Evolutionary conservation across 1,140 invertebrate species (phyloP).

Genomic region (Sipha flava): DNA sequence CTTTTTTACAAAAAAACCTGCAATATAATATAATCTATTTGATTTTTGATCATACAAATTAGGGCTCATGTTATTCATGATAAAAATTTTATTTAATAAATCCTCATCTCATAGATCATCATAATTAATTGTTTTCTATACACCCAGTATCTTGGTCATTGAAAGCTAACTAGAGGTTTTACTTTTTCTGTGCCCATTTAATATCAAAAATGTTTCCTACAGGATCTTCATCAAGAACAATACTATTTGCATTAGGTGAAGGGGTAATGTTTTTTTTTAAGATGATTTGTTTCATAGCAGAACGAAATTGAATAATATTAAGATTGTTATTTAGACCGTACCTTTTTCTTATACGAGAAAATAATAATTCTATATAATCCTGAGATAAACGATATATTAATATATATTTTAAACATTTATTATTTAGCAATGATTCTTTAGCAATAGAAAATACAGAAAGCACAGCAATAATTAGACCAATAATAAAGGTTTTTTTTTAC

Average conservation of each 20-base stretch:
- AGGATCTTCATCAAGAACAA: background rate
- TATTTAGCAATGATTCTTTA: background rate
- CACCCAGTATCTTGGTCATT: background rate
- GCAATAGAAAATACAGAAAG: background rate
- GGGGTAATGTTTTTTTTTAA: background rate
- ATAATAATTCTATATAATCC: slow-evolving; percentile 8
- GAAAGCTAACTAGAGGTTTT: background rate
- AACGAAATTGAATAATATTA: background rate
- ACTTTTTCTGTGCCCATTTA: background rate
- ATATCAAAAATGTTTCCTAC: background rate
- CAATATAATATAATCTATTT: background rate
- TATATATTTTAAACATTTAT: background rate
- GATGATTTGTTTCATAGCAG: no score
- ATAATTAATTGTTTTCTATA: background rate
- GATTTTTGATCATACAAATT: background rate
- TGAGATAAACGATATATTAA: background rate
- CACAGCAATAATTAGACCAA: background rate
- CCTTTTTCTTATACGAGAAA: background rate
- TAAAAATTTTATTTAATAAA: background rate
- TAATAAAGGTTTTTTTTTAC: background rate
- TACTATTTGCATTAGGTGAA: background rate
- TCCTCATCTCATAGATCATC: background rate
- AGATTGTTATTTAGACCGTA: background rate
- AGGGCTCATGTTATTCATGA: background rate
- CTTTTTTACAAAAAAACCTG: background rate